Conservation (phyloP, 2,797 vertebrate species). For the Apogon talboti region DNA sequence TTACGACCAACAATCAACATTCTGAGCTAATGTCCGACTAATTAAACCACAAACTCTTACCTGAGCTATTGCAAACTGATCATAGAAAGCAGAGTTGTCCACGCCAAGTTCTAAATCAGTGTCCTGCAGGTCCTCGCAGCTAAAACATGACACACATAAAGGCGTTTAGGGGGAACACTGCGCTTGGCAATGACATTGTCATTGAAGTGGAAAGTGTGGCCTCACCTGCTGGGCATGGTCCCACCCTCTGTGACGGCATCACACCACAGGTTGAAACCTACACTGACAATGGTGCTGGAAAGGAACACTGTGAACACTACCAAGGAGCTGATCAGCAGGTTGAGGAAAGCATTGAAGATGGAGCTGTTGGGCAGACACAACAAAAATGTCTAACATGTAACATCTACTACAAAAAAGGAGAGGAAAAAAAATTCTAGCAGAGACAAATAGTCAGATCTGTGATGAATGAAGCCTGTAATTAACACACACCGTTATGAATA, state of each 20-base stretch:
- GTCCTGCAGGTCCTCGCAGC: slow-evolving; percentile 94
- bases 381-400: not conserved
- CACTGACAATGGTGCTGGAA: slow-evolving; percentile 95
- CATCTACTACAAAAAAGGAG: too few species aligned
- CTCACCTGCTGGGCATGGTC: slow-evolving; percentile 90
- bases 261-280: slow-evolving; percentile 98
- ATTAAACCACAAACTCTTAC: slow-evolving; percentile 69
- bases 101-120: slow-evolving; percentile 91
- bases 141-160: slow-evolving; percentile 61
- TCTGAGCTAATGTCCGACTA: not conserved
- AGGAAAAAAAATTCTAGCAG: too few species aligned
- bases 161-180: not conserved
- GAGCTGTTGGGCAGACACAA: slow-evolving; percentile 84
- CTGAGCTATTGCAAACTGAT: slow-evolving; percentile 96
- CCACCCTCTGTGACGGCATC: slow-evolving; percentile 94
- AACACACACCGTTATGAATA: not conserved
- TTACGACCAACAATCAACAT: not conserved
- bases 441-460: not conserved
- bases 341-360: slow-evolving; percentile 95
- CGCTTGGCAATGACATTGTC: not conserved
- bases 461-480: not conserved
- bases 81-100: slow-evolving; percentile 95
- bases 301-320: slow-evolving; percentile 94
- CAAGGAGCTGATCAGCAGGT: slow-evolving; percentile 92
- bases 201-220: not conserved